phyloP scores from a whole-genome alignment of 2,888 invertebrate species.

The Cephus pulcher region DNA sequence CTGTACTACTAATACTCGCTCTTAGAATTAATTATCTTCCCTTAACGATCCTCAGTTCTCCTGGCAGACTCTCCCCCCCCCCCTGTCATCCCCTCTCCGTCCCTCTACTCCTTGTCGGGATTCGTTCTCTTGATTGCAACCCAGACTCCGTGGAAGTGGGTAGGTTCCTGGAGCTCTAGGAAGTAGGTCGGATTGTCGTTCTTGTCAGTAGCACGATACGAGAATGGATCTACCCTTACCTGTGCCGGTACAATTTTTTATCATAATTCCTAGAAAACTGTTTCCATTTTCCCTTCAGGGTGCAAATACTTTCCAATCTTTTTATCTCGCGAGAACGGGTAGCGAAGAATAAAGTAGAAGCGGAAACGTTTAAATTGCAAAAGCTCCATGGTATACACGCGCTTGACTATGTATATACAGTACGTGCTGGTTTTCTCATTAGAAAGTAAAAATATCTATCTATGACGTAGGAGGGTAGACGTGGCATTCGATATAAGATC shows the following conservation, averaged over 20 bases:
- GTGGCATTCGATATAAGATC: not conserved
- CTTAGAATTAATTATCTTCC: slow-evolving; percentile 42
- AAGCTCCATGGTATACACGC: not conserved
- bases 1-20: slow-evolving; percentile 32
- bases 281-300: not conserved
- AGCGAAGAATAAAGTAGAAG: slow-evolving; percentile 3
- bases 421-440: not conserved
- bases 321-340: slow-evolving; percentile 8
- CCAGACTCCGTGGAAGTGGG: not conserved
- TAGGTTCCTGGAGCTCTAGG: not conserved
- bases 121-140: not conserved
- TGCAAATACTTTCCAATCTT: not conserved
- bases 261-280: not conserved
- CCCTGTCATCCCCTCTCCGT: too few relatives aligned
- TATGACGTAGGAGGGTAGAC: not conserved
- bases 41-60: slow-evolving; percentile 27
- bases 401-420: not conserved
- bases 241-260: not conserved
- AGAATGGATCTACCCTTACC: not conserved
- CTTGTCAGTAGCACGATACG: not conserved
- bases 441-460: not conserved
- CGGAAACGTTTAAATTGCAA: not conserved
- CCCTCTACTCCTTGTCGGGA: not conserved
- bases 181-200: not conserved
- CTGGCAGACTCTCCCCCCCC: not conserved